Evolutionary conservation across 2,797 vertebrate genomes (phyloP).

Genomic region (Arvicola amphibius): DNA sequence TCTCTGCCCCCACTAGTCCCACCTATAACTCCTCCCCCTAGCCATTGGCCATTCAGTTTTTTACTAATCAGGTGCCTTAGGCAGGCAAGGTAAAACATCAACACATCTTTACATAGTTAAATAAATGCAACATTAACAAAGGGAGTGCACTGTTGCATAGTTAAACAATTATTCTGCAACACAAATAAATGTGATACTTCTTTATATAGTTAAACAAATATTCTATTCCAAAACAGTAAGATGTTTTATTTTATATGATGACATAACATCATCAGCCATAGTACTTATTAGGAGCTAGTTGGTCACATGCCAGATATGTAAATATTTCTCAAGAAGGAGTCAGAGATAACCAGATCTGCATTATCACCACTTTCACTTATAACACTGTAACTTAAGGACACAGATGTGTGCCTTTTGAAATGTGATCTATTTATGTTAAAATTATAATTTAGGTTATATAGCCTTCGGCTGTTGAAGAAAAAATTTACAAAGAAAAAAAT

Average conservation of each 20-base stretch:
- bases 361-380: slow-evolving; percentile 25
- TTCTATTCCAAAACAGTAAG: neutral
- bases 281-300: slow-evolving; percentile 27
- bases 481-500: slow-evolving; percentile 18
- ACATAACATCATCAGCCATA: neutral
- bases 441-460: slow-evolving; percentile 45
- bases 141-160: neutral
- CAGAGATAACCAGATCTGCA: slow-evolving; percentile 7
- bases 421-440: slow-evolving; percentile 41
- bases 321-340: slow-evolving; percentile 36
- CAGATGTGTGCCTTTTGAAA: slow-evolving; percentile 49
- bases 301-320: neutral
- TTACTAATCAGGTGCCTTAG: neutral
- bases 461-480: slow-evolving; percentile 33
- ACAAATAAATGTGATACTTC: neutral
- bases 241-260: neutral
- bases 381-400: slow-evolving; percentile 39
- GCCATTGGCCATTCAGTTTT: neutral
- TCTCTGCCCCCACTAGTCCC: neutral
- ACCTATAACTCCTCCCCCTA: neutral
- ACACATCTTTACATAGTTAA: neutral
- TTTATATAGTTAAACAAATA: neutral
- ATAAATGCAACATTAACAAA: neutral
- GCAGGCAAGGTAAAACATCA: neutral
- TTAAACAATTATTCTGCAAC: neutral